Base-by-base conservation (phyloP, 2,888 invertebrate genomes). In the Agrochola litura region DNA sequence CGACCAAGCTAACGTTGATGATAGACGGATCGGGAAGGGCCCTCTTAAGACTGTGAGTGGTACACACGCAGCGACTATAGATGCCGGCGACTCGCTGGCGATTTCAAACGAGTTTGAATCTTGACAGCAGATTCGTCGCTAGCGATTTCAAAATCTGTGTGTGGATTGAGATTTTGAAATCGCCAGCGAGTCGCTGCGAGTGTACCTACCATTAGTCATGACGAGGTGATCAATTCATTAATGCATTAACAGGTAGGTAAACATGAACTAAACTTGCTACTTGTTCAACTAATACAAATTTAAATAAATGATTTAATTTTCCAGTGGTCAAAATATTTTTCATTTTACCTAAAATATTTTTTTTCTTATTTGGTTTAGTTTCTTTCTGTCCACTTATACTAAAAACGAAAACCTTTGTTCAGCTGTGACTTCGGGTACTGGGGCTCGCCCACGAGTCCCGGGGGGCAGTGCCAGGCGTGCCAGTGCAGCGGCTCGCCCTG, bases 401-500 rank as follows among this genome's bases (percentile, higher is more conserved):
- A 25, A 60, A 60, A 30, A 1, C 16, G 30, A 60, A 30, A 60
- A 60, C 8, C 60, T 60, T 19, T 60, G 25, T 81, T 43, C 43
- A 98, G 98, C 84, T 98, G 98, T 91, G 98, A 98, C 89, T 97
- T 98, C 88, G 99, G 99, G 8, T 99, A 97, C 95, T 99, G 97
- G 96, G 99, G 99, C 4, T 97, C 98, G 81, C 99, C 99, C 0
- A 96, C 97, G 5, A 96, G 97, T 60, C 93, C 97, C 6, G 99
- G 98, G 6, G 98, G 98, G 64, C 97, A 95, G 37, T 99, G 99
- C 92, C 96, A 97, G 88, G 97, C 97, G 0, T 99, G 99, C 94
- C 97, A 97, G 58, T 99, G 99, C 93, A 98, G 98, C 72, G 99
- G 98, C 1, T 98, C 98, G 5, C 98, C 98, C 0, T 99, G 99